Conservation (phyloP, 2,888 invertebrate genomes). For the Petrophora chlorosata region DNA sequence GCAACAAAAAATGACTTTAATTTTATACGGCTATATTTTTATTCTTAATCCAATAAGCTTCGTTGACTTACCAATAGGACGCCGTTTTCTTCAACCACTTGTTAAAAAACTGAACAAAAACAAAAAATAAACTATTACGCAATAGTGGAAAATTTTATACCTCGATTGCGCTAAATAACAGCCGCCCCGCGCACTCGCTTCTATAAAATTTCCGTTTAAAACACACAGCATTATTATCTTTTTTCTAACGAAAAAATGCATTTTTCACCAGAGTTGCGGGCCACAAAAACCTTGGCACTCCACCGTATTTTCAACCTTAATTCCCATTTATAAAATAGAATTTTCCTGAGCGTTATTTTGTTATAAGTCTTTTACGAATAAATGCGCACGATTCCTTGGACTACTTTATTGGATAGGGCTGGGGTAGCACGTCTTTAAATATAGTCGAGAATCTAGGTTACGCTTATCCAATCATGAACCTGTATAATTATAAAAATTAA, state of each 20-base stretch:
- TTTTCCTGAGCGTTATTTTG: constrained; percentile 37
- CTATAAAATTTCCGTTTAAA: constrained; percentile 83
- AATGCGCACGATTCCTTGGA: constrained; percentile 58
- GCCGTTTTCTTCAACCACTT: too few relatives aligned
- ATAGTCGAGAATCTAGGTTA: constrained; percentile 43
- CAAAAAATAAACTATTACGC: constrained; percentile 45
- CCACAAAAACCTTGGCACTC: constrained; percentile 37
- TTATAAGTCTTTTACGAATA: constrained; percentile 51
- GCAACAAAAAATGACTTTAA: too few relatives aligned
- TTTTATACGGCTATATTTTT: too few relatives aligned
- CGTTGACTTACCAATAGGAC: too few relatives aligned
- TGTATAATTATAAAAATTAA: too few relatives aligned
- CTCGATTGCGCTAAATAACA: constrained; percentile 64
- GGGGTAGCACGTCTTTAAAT: constrained; percentile 47
- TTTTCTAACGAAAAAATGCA: constrained; percentile 78
- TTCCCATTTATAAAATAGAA: constrained; percentile 35
- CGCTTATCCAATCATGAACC: too few relatives aligned
- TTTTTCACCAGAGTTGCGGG: constrained; percentile 44
- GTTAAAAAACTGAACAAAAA: constrained; percentile 19
- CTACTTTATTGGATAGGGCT: constrained; percentile 76
- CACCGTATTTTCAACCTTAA: constrained; percentile 45
- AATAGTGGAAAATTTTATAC: constrained; percentile 67
- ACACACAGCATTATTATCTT: constrained; percentile 77
- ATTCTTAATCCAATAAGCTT: too few relatives aligned
- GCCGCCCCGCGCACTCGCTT: constrained; percentile 63